Evolutionary conservation across 1,140 invertebrate genomes (phyloP), one percentile per base, ranked within the genome.

Genomic region (Hirudo medicinalis): DNA sequence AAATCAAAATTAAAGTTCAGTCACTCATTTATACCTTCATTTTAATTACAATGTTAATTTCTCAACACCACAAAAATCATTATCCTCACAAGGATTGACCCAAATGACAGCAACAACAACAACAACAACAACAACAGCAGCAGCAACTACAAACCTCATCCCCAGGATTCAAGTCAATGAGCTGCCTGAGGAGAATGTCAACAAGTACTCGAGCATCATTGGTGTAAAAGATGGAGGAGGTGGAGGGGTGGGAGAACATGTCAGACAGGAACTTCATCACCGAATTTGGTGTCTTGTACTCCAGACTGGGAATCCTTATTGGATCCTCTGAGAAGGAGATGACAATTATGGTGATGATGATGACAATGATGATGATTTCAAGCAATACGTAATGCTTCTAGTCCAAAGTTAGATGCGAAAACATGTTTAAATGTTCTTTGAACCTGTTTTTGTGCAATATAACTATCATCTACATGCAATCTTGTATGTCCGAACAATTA

Each of bases 121-220:
- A 19, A 49, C 54, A 49, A 22, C 25, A 32, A 32, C 70, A 63
- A 53, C 40, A 36, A 13, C 40, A 54, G 32, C 54, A 32, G 25
- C 29, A 43, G 25, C 19, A 17, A 70, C 53, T 43, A 73, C 76
- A 82, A 85, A 92, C 91, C 85, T 86, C 83, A 82, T 92, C 90
- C 55, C 90, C 90, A n/a, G 91, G 87, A 66, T 89, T 88, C 72
- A 94, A 85, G 80, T 96, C 91, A 11, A 89, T 88, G 8, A 96
- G 83, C 79, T 93, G 90, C 40, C 91, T 83, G 27, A 93, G 87
- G 66, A 94, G 87, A 77, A 96, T 94, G 78, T 95, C 92, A 75
- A 95, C 88, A 36, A 94, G 84, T 54, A 95, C 92, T 82, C 90
- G 91, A 4, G 90, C 88, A 79, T 96, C 92, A 79, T 94, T 96